These are phyloP conservation scores for Tursiops truncatus DNA, from an alignment of 2,113 vertebrate species.

Conservation along the genomic window DNA sequence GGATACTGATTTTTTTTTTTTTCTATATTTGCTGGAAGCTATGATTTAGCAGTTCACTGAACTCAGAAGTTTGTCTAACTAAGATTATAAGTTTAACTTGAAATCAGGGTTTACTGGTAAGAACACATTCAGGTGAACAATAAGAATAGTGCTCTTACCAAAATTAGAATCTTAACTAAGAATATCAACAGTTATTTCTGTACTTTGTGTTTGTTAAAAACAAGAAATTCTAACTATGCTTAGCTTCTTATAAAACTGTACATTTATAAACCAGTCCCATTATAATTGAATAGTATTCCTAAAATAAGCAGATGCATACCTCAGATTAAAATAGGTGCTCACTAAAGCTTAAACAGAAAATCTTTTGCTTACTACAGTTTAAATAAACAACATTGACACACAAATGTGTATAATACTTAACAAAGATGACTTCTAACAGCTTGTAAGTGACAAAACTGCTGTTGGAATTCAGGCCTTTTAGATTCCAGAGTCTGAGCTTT, in stretches of 20 bases:
- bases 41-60: slow-evolving; percentile 47
- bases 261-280: not conserved
- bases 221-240: not conserved
- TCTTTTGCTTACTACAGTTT: not conserved
- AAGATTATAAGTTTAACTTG: slow-evolving; percentile 43
- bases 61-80: slow-evolving; percentile 39
- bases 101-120: not conserved
- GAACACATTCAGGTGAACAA: not conserved
- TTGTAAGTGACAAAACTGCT: not conserved
- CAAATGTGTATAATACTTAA: not conserved
- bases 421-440: not conserved
- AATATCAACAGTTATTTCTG: slow-evolving; percentile 43
- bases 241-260: not conserved
- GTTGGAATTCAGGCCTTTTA: not conserved
- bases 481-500: not conserved
- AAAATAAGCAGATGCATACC: not conserved
- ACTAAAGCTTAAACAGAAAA: not conserved
- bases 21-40: not conserved
- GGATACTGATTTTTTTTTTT: not conserved
- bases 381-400: not conserved
- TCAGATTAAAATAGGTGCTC: not conserved
- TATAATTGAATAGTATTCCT: not conserved
- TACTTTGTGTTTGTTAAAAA: not conserved
- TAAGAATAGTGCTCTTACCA: not conserved
- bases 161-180: slow-evolving; percentile 19